Percentiles rank a stretch among this genome's conserved stretches.
These are phyloP conservation scores for Craseonycteris thonglongyai DNA, from an alignment of 2,113 vertebrate species.

Conservation along the genomic window DNA sequence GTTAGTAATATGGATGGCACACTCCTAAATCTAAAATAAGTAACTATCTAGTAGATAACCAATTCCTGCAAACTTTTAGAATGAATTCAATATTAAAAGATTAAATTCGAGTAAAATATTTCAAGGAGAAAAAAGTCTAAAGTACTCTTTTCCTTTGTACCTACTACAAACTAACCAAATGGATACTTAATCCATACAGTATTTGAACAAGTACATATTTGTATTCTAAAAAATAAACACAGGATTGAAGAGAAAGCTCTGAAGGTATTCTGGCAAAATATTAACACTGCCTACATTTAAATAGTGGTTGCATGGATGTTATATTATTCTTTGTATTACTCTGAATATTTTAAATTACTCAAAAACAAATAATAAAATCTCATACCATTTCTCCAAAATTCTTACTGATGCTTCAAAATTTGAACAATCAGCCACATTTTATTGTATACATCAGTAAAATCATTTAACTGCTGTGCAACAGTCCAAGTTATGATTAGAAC, in stretches of 20 bases:
- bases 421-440: background rate
- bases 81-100: constrained; percentile 18
- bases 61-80: background rate
- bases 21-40: background rate
- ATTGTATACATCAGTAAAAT: background rate
- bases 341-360: background rate
- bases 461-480: background rate
- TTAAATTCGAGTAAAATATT: background rate
- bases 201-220: background rate
- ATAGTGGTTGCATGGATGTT: background rate
- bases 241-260: background rate
- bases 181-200: background rate
- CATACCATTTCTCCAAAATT: background rate
- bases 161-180: background rate
- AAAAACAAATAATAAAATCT: background rate
- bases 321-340: background rate
- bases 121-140: background rate
- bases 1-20: background rate
- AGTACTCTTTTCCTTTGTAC: background rate
- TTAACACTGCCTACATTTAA: background rate
- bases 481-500: background rate
- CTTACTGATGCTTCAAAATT: background rate
- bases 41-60: background rate
- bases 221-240: background rate
- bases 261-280: background rate